Conservation (phyloP, 2,797 vertebrate species). For the Sorex maritimensis region DNA sequence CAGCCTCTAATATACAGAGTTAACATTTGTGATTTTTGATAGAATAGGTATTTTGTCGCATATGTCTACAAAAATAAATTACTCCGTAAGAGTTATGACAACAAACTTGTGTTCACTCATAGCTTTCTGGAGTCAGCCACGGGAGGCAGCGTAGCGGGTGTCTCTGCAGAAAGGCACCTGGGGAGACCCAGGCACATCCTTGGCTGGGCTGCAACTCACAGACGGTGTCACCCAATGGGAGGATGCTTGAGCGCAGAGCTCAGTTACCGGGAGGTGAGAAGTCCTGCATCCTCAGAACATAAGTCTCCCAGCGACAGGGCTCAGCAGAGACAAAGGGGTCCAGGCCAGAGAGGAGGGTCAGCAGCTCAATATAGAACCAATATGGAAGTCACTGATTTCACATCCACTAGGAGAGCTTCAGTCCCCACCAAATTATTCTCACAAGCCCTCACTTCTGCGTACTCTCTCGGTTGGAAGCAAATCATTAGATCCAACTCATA, state of each 20-base stretch:
- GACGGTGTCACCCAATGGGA: background rate
- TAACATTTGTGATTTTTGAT: background rate
- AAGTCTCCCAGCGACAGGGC: background rate
- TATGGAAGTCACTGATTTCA: background rate
- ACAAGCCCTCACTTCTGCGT: background rate
- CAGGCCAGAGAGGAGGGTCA: background rate
- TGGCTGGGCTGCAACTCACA: background rate
- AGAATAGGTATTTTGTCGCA: background rate
- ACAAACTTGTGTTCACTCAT: background rate
- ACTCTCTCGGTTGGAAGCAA: background rate
- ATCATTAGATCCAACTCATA: fast-evolving
- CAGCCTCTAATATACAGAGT: background rate
- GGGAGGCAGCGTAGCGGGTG: fast-evolving
- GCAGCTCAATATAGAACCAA: background rate
- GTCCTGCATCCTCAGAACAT: fast-evolving
- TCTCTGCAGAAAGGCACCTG: too few relatives aligned
- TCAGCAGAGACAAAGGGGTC: fast-evolving
- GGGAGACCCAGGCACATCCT: background rate
- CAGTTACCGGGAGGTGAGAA: background rate
- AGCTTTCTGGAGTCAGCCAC: background rate
- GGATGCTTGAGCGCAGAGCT: background rate
- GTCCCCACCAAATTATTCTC: background rate
- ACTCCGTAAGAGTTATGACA: background rate
- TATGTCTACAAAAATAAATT: background rate
- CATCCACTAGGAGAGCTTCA: too few relatives aligned